Evolutionary conservation across 2,797 vertebrate genomes (phyloP).

Genomic region (Trichosurus vulpecula): DNA sequence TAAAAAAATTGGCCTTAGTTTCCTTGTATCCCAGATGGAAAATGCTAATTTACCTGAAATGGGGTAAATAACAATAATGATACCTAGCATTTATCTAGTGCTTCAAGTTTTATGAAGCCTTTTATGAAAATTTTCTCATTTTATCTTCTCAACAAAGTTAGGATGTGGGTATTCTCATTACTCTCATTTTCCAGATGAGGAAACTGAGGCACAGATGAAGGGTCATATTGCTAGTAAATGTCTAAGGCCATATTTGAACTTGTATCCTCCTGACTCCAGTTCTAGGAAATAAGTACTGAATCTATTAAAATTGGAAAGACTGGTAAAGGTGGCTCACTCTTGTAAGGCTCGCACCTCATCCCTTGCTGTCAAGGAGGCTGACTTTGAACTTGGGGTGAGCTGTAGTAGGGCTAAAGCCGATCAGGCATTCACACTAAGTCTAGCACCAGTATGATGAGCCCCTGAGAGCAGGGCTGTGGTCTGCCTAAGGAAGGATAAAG

Average conservation of each 20-base stretch:
- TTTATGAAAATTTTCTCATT: background rate
- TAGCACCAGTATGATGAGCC: background rate
- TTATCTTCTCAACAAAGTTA: background rate
- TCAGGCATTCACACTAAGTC: background rate
- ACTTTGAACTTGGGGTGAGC: background rate
- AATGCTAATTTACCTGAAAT: background rate
- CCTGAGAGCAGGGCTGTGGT: background rate
- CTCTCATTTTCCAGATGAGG: background rate
- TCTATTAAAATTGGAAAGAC: rapidly evolving
- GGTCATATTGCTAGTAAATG: background rate
- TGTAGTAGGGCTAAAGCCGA: background rate
- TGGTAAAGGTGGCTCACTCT: background rate
- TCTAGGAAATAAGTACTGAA: rapidly evolving
- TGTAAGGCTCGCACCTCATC: too few species aligned
- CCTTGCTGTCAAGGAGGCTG: background rate
- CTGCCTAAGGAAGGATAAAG: too few species aligned
- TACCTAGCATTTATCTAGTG: background rate
- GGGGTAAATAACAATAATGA: background rate
- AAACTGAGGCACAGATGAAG: background rate
- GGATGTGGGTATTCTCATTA: background rate
- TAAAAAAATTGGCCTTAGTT: background rate
- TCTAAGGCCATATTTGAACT: background rate
- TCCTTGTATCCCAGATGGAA: background rate
- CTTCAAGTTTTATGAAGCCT: background rate
- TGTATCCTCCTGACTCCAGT: background rate